Conservation (phyloP, 2,113 vertebrate genomes). For the Rhinolophus ferrumequinum region DNA sequence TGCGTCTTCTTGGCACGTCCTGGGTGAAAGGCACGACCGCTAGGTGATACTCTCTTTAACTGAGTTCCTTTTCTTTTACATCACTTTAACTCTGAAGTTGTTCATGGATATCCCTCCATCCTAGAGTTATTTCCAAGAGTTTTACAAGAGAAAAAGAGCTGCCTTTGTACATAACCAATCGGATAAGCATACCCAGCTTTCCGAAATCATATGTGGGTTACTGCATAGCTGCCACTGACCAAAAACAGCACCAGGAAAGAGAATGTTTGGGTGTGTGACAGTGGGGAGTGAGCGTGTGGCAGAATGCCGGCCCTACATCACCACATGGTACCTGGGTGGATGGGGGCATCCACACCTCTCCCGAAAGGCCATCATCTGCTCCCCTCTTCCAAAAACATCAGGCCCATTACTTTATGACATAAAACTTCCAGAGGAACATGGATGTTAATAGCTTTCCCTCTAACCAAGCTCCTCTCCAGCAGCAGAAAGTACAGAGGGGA, state of each 20-base stretch:
- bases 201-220: not conserved
- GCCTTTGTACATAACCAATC: accelerated
- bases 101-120: no score
- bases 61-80: not conserved
- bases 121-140: not conserved
- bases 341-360: not conserved
- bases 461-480: not conserved
- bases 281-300: accelerated
- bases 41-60: not conserved
- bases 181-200: not conserved
- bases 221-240: not conserved
- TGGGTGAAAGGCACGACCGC: not conserved
- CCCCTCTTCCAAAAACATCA: not conserved
- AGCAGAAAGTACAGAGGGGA: not conserved
- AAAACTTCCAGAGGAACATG: not conserved
- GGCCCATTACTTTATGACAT: not conserved
- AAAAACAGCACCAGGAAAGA: not conserved
- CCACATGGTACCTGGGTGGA: not conserved
- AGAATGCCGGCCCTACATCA: not conserved
- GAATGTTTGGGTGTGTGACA: not conserved
- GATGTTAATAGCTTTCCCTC: not conserved
- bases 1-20: accelerated
- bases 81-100: not conserved
- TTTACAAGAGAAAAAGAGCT: not conserved
- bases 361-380: not conserved